These are phyloP conservation scores for Acanthisitta chloris DNA, from an alignment of 2,113 vertebrate genomes.

Conservation along the genomic window DNA sequence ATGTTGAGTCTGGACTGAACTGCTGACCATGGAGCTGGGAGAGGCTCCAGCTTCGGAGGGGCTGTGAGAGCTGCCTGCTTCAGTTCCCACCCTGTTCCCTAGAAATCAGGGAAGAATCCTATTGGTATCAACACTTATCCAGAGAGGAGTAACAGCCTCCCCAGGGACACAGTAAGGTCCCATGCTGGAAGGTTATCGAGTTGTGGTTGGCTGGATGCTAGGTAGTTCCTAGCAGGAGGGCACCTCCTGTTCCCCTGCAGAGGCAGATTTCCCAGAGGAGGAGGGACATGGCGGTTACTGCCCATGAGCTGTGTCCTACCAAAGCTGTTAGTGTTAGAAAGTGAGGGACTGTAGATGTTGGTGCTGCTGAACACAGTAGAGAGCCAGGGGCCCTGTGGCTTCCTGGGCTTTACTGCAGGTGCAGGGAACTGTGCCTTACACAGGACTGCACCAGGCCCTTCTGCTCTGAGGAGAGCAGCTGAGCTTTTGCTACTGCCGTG, in stretches of 20 bases:
- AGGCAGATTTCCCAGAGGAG: not conserved
- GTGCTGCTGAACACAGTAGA: not conserved
- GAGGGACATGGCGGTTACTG: rapidly evolving
- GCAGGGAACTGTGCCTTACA: rapidly evolving
- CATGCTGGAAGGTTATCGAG: too few relatives aligned
- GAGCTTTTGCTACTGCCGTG: not conserved
- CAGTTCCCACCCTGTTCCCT: too few relatives aligned
- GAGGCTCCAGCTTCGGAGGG: rapidly evolving
- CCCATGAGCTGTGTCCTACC: too few relatives aligned
- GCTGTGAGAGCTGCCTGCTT: too few relatives aligned
- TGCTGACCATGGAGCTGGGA: not conserved
- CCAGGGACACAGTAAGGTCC: not conserved
- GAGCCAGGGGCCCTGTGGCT: not conserved
- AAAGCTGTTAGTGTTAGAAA: not conserved
- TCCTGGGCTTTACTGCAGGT: not conserved
- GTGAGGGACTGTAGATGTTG: rapidly evolving
- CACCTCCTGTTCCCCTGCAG: not conserved
- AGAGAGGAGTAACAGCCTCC: not conserved
- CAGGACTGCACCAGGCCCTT: rapidly evolving
- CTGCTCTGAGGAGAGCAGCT: not conserved
- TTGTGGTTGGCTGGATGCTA: too few relatives aligned
- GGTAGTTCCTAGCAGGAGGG: too few relatives aligned
- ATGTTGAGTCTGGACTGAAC: not conserved
- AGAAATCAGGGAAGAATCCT: not conserved
- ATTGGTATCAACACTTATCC: not conserved